These are phyloP conservation scores for Heteromormyrus szaboi DNA, from an alignment of 2,797 vertebrate species.

Conservation along the genomic window DNA sequence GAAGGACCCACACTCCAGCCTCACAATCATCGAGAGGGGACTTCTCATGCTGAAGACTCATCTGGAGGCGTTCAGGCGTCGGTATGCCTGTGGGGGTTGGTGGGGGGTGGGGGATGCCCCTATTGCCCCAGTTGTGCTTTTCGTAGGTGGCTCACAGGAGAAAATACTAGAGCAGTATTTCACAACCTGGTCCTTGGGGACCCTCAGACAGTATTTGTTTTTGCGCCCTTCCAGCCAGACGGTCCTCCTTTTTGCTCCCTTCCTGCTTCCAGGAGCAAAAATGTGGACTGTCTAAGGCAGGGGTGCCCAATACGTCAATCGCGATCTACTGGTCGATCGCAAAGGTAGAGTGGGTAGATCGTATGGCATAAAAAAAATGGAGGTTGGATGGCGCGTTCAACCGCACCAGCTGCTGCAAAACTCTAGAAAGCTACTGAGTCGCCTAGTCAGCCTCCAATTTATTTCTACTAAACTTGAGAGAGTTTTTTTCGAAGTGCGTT, in stretches of 20 bases:
- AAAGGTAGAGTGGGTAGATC: no score
- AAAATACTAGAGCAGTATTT: neutral
- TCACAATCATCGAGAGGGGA: constrained; percentile 93
- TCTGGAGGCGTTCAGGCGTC: constrained; percentile 93
- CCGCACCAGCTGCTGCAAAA: no score
- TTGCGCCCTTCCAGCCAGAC: neutral
- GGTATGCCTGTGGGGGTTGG: constrained; percentile 56
- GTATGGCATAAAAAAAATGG: no score
- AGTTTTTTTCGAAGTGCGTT: no score
- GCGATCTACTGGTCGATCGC: no score
- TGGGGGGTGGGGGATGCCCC: neutral
- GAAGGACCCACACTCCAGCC: constrained; percentile 85
- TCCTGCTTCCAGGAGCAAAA: neutral
- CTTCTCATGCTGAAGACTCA: constrained; percentile 97
- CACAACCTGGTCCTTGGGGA: neutral
- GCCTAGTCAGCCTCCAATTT: no score
- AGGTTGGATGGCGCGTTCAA: no score
- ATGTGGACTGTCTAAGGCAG: neutral
- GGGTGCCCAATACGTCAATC: no score
- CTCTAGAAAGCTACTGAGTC: no score
- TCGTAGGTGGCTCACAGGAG: neutral
- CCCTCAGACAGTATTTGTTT: neutral
- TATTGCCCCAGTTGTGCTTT: neutral
- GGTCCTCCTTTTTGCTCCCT: neutral
- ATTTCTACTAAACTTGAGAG: no score